phyloP scores from a whole-genome alignment of 2,888 invertebrate species.

The Polyommatus icarus region DNA sequence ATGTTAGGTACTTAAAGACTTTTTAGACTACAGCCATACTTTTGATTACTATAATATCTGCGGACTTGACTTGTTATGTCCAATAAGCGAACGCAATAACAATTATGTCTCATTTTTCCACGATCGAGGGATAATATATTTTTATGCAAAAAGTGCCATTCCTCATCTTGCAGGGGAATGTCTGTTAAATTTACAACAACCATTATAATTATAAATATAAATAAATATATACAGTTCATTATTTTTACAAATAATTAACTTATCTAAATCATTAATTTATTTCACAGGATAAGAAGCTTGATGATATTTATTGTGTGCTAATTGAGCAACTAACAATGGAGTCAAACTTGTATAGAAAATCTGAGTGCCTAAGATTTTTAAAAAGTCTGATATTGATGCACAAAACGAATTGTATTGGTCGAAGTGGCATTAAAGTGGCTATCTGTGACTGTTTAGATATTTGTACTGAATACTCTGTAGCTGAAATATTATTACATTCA shows the following conservation, averaged over 20 bases:
- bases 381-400: conserved; percentile 55
- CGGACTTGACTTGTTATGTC: background rate
- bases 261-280: conserved; percentile 37
- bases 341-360: conserved; percentile 64
- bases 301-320: conserved; percentile 54
- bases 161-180: too few relatives aligned
- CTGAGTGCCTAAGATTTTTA: conserved; percentile 53
- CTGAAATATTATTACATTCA: conserved; percentile 55
- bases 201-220: too few relatives aligned
- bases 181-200: too few relatives aligned
- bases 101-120: too few relatives aligned
- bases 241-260: background rate
- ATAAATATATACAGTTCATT: too few relatives aligned
- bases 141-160: too few relatives aligned
- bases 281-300: conserved; percentile 54
- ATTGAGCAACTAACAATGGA: conserved; percentile 61
- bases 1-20: background rate
- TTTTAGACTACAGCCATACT: background rate
- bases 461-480: conserved; percentile 58
- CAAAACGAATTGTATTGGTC: conserved; percentile 59
- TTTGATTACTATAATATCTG: background rate
- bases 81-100: background rate
- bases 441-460: conserved; percentile 61
- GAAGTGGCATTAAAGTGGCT: conserved; percentile 52
- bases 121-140: too few relatives aligned